Percentiles rank a stretch among this genome's conserved stretches.
Evolutionary conservation across 2,888 invertebrate genomes (phyloP).

Genomic region (Erebia epiphron): DNA sequence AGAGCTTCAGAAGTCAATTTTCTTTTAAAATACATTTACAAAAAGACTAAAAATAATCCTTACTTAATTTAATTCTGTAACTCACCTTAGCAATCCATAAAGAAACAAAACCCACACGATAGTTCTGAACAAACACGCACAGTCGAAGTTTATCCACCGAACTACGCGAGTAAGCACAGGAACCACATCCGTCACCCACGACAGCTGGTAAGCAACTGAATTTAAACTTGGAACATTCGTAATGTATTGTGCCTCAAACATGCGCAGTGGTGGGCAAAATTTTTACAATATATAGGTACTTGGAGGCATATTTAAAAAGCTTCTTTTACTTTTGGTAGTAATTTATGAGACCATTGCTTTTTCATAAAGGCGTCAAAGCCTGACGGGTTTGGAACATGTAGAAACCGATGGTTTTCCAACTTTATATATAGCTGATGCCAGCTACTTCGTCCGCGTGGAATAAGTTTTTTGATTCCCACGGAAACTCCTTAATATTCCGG

Average conservation of each 20-base stretch:
- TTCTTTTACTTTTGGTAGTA: slow-evolving; percentile 16
- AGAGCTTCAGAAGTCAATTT: too few relatives aligned
- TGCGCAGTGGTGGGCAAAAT: slow-evolving; percentile 39
- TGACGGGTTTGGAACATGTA: neutral
- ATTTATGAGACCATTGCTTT: slow-evolving; percentile 24
- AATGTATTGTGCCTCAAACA: slow-evolving; percentile 41
- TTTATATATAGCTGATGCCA: too few relatives aligned
- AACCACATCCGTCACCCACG: slow-evolving; percentile 36
- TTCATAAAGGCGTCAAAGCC: neutral
- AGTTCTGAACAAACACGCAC: slow-evolving; percentile 44
- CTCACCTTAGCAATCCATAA: slow-evolving; percentile 26
- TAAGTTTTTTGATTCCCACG: too few relatives aligned
- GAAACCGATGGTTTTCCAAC: neutral
- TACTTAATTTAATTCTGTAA: neutral
- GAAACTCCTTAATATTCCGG: too few relatives aligned
- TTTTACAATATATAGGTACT: slow-evolving; percentile 31
- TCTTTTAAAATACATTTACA: neutral
- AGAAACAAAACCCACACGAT: slow-evolving; percentile 32
- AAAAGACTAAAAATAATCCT: neutral
- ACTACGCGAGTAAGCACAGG: slow-evolving; percentile 32
- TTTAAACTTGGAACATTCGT: slow-evolving; percentile 40
- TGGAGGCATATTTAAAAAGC: slow-evolving; percentile 25
- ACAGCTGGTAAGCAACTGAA: slow-evolving; percentile 41
- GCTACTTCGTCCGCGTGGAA: too few relatives aligned
- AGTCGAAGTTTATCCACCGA: slow-evolving; percentile 40